Evolutionary conservation across 1,140 invertebrate species (phyloP).

Genomic region (Neomicropteryx cornuta): DNA sequence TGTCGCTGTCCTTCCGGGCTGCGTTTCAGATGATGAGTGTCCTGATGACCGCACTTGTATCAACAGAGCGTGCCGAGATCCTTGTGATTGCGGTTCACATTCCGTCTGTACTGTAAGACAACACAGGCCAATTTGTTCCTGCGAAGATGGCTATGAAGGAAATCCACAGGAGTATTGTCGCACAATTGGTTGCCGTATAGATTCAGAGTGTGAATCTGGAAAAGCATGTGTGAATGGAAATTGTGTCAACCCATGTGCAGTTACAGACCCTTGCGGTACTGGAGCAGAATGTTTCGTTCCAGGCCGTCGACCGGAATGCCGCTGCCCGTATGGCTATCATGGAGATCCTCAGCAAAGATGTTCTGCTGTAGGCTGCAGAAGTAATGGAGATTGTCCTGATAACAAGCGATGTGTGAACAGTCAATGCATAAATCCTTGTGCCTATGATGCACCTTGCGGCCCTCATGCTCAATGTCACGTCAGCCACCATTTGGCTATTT

Average conservation of each 20-base stretch:
- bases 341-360: slow-evolving; percentile 71
- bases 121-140: slow-evolving; percentile 78
- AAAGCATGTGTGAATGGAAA: slow-evolving; percentile 75
- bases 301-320: slow-evolving; percentile 64
- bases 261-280: slow-evolving; percentile 65
- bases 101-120: slow-evolving; percentile 71
- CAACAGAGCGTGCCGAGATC: slow-evolving; percentile 73
- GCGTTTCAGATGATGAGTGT: slow-evolving; percentile 69
- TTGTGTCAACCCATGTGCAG: slow-evolving; percentile 73
- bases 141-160: slow-evolving; percentile 69
- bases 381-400: slow-evolving; percentile 77
- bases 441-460: slow-evolving; percentile 67
- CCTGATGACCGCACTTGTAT: slow-evolving; percentile 66
- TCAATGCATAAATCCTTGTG: slow-evolving; percentile 78
- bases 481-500: slow-evolving; percentile 70
- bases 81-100: slow-evolving; percentile 78
- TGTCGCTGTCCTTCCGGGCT: slow-evolving; percentile 58
- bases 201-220: slow-evolving; percentile 68
- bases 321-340: slow-evolving; percentile 67
- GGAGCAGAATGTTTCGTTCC: slow-evolving; percentile 75
- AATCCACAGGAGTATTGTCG: slow-evolving; percentile 72
- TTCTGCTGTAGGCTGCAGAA: slow-evolving; percentile 71
- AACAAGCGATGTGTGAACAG: slow-evolving; percentile 76
- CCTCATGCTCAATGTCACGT: slow-evolving; percentile 66
- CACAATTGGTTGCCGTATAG: slow-evolving; percentile 62